A percentile compares a stretch with the other conserved stretches of the same genome.
Evolutionary conservation across 2,888 invertebrate species (phyloP).

Genomic region (Torymus aiolomorphi): DNA sequence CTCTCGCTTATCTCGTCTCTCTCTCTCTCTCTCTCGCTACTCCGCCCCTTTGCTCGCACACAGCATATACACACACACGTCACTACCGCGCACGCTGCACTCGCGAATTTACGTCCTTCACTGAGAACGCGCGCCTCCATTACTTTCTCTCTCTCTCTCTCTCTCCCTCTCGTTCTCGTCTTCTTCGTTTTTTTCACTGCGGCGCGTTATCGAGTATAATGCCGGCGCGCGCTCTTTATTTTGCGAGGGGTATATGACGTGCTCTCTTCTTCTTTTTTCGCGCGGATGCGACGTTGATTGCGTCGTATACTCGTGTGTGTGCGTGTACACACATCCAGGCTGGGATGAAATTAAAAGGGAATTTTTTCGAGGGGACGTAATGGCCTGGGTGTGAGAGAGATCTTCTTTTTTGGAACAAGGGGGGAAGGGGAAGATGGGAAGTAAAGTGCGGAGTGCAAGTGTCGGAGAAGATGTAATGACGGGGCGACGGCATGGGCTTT

Average conservation of each 20-base stretch:
- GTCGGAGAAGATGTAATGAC: background rate
- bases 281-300: background rate
- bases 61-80: constrained; percentile 1
- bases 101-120: constrained; percentile 64
- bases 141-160: constrained; percentile 62
- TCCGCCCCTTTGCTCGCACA: constrained; percentile 57
- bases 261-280: constrained; percentile 14
- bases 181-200: constrained; percentile 57
- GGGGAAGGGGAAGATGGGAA: background rate
- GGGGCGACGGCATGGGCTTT: too few relatives aligned
- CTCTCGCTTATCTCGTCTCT: constrained; percentile 57
- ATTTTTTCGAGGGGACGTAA: constrained; percentile 15
- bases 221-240: constrained; percentile 58
- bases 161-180: constrained; percentile 47
- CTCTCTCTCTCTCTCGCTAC: constrained; percentile 51
- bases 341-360: constrained; percentile 18
- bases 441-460: background rate
- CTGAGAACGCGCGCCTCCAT: constrained; percentile 36
- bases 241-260: background rate
- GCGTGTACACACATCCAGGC: background rate
- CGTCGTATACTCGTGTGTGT: background rate
- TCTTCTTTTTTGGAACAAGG: constrained; percentile 9
- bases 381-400: constrained; percentile 2
- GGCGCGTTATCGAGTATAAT: constrained; percentile 49
- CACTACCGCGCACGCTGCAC: constrained; percentile 4